phyloP scores from a whole-genome alignment of 2,113 vertebrate genomes.

The Ictalurus furcatus region DNA sequence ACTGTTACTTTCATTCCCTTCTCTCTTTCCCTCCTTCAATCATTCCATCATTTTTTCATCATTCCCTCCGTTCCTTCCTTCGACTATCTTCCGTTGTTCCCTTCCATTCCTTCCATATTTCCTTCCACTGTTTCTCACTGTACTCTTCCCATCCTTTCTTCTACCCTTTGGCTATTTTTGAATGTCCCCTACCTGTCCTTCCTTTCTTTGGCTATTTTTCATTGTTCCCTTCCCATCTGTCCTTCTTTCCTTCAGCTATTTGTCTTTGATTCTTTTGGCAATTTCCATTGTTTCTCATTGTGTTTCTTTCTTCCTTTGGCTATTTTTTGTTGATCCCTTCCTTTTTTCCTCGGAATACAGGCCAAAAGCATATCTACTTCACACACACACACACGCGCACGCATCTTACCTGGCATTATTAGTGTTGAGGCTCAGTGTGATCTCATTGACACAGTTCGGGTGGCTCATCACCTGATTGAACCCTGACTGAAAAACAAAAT shows the following conservation, averaged over 20 bases:
- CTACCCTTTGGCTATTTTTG: not conserved
- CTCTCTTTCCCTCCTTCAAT: not conserved
- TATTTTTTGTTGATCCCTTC: not conserved
- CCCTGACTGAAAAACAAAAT: conserved; percentile 77
- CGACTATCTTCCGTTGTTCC: no score
- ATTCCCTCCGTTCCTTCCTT: no score
- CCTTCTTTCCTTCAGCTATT: no score
- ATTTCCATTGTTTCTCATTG: not conserved
- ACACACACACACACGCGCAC: not conserved
- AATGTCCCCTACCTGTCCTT: no score
- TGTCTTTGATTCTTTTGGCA: not conserved
- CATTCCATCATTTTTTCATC: no score
- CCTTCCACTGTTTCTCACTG: not conserved
- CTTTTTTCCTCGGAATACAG: not conserved
- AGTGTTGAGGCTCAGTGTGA: conserved; percentile 92
- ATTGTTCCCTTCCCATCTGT: no score
- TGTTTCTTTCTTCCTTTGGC: not conserved
- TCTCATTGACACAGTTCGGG: conserved; percentile 90
- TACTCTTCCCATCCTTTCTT: not conserved
- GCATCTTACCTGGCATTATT: conserved; percentile 80
- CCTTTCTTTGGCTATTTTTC: no score
- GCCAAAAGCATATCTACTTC: not conserved
- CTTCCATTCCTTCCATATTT: not conserved
- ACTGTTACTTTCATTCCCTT: not conserved
- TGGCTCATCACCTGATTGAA: conserved; percentile 95